Conservation (phyloP, 2,797 vertebrate genomes). For the Melopsittacus undulatus region DNA sequence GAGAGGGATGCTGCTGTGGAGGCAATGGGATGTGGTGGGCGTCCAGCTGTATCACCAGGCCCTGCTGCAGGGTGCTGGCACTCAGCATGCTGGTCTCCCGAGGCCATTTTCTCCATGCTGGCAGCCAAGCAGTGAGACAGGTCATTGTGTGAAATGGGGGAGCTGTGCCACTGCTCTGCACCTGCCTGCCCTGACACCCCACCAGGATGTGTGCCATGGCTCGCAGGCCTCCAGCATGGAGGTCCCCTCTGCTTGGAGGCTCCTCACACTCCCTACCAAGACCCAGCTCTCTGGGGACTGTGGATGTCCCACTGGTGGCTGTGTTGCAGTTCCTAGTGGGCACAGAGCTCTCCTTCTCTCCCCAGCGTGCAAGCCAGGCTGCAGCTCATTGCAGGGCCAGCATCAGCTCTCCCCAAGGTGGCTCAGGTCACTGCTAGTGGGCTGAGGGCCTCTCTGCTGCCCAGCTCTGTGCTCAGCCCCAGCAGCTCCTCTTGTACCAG, state of each 20-base stretch:
- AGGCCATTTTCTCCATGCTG: not conserved
- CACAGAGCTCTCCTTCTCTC: not conserved
- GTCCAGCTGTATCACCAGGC: not conserved
- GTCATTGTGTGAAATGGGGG: not conserved
- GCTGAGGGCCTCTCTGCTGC: not conserved
- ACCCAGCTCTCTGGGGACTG: not conserved
- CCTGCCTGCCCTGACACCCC: not conserved
- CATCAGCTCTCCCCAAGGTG: not conserved
- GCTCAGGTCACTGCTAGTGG: not conserved
- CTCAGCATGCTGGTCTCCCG: accelerated
- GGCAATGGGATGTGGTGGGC: not conserved
- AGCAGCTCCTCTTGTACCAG: constrained; percentile 23
- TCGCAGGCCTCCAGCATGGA: not conserved
- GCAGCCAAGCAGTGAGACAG: accelerated
- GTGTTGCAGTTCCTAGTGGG: accelerated
- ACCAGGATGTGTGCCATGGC: not conserved
- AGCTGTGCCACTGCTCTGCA: not conserved
- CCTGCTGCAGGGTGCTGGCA: accelerated
- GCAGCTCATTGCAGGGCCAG: not conserved
- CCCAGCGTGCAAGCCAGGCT: accelerated
- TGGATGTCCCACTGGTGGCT: not conserved
- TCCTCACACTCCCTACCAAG: accelerated
- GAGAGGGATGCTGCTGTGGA: not conserved
- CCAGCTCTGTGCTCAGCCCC: not conserved
- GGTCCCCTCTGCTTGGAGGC: not conserved